These are phyloP conservation scores for Matsumurasca onukii DNA, from an alignment of 1,140 invertebrate species.

Conservation along the genomic window DNA sequence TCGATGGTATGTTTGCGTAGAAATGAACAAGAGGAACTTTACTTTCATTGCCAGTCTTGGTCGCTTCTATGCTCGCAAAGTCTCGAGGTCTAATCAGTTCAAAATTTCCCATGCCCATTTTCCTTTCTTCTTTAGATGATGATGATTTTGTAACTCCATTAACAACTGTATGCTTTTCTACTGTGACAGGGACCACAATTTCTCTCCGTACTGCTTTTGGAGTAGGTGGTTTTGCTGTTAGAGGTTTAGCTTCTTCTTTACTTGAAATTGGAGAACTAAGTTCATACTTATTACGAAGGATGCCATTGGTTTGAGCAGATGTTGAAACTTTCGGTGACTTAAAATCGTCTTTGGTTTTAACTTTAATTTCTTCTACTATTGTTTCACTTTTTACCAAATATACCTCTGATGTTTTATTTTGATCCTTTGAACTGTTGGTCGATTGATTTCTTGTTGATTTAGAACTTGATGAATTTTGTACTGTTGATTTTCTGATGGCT, in stretches of 20 bases:
- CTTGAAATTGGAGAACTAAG: constrained; percentile 1
- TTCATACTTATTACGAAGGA: constrained; percentile 45
- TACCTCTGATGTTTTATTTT: constrained; percentile 37
- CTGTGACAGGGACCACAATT: constrained; percentile 38
- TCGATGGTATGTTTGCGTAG: constrained; percentile 50
- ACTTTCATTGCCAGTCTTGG: constrained; percentile 44
- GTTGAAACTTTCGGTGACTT: constrained; percentile 52
- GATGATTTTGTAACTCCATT: constrained; percentile 46
- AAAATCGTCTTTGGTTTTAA: constrained; percentile 45
- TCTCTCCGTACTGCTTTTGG: constrained; percentile 35
- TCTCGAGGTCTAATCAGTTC: constrained; percentile 53
- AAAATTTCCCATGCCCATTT: constrained; percentile 48
- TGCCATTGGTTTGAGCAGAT: constrained; percentile 53
- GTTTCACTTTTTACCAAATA: constrained; percentile 42
- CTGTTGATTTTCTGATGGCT: constrained; percentile 33
- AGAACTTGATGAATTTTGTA: constrained; percentile 3
- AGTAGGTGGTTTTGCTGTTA: constrained; percentile 24
- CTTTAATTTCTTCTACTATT: constrained; percentile 42
- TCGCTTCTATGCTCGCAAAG: constrained; percentile 52
- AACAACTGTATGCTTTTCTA: constrained; percentile 42
- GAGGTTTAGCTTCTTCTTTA: not conserved
- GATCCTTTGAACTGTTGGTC: not conserved
- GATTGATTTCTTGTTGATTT: constrained; percentile 3
- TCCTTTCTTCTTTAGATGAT: constrained; percentile 36
- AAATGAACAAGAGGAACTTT: constrained; percentile 31